Conservation (phyloP, 2,888 invertebrate genomes). For the Ochropleura leucogaster region DNA sequence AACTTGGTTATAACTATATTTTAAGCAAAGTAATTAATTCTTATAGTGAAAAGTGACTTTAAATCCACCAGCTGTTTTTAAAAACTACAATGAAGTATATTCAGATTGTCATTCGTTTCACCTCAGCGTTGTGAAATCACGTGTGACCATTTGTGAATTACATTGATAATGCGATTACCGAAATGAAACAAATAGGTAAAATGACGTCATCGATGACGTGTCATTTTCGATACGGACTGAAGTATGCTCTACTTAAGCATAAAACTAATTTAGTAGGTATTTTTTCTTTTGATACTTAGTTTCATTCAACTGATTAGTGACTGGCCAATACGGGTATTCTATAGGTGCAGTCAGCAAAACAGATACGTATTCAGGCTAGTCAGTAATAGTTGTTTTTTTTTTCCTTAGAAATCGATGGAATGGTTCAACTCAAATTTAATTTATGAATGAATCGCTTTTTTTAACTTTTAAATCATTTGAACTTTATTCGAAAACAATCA, state of each 20-base stretch:
- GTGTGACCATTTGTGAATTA: slow-evolving; percentile 40
- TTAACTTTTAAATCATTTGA: too few species aligned
- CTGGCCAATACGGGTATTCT: not conserved
- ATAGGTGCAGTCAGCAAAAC: not conserved
- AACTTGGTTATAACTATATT: too few species aligned
- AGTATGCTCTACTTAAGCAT: slow-evolving; percentile 13
- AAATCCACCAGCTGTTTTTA: slow-evolving; percentile 15
- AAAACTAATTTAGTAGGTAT: not conserved
- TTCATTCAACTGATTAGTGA: not conserved
- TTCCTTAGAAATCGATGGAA: too few species aligned
- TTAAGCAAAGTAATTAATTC: too few species aligned
- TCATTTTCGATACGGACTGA: slow-evolving; percentile 5
- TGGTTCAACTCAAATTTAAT: too few species aligned
- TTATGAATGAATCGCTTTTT: too few species aligned
- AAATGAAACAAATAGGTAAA: slow-evolving; percentile 41
- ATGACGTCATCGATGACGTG: slow-evolving; percentile 50
- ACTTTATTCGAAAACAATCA: too few species aligned
- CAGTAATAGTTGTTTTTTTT: too few species aligned
- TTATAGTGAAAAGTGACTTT: not conserved
- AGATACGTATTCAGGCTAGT: too few species aligned
- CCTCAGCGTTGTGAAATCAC: slow-evolving; percentile 72
- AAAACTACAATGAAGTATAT: slow-evolving; percentile 58
- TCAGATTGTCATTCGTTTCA: slow-evolving; percentile 75
- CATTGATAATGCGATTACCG: slow-evolving; percentile 51
- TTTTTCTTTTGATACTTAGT: not conserved